Evolutionary conservation across 37 sponge, comb jelly and placozoan genomes (phyloP).

Genomic region (Lycopodina hypogea): DNA sequence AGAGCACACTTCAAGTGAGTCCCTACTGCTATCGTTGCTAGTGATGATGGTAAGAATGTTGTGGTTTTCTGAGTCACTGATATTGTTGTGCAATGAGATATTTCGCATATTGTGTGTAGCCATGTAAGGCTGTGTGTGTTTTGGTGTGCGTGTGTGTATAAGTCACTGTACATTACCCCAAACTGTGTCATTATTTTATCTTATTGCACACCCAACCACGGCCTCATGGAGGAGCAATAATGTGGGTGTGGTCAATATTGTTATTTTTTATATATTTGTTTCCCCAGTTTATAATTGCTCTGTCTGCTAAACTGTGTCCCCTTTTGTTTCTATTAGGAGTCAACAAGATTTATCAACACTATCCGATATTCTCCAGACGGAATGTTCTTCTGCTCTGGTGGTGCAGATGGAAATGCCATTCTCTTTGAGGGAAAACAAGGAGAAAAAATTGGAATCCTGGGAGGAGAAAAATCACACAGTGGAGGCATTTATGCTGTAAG

Average conservation of each 20-base stretch:
- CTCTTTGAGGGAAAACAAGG: constrained; percentile 88
- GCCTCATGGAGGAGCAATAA: too few relatives aligned
- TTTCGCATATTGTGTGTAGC: background rate
- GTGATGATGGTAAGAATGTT: background rate
- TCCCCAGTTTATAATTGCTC: too few relatives aligned
- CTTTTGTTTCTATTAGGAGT: constrained; percentile 50
- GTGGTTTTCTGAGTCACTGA: background rate
- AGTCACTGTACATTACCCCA: too few relatives aligned
- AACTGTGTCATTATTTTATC: too few relatives aligned
- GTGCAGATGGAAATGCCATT: constrained; percentile 83
- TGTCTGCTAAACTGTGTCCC: background rate
- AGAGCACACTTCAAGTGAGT: constrained; percentile 36
- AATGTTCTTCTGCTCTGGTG: constrained; percentile 74
- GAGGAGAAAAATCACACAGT: constrained; percentile 81
- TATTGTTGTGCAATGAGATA: background rate
- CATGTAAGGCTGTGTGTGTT: too few relatives aligned
- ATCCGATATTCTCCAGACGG: constrained; percentile 90
- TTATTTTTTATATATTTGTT: background rate
- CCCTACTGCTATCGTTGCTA: too few relatives aligned
- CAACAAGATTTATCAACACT: constrained; percentile 79
- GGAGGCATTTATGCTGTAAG: constrained; percentile 90
- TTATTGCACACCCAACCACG: too few relatives aligned
- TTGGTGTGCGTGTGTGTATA: too few relatives aligned
- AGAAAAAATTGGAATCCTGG: constrained; percentile 70
- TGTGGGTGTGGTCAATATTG: too few relatives aligned